These are phyloP conservation scores for Thalassoma bifasciatum DNA, from an alignment of 2,113 vertebrate species.

Conservation along the genomic window DNA sequence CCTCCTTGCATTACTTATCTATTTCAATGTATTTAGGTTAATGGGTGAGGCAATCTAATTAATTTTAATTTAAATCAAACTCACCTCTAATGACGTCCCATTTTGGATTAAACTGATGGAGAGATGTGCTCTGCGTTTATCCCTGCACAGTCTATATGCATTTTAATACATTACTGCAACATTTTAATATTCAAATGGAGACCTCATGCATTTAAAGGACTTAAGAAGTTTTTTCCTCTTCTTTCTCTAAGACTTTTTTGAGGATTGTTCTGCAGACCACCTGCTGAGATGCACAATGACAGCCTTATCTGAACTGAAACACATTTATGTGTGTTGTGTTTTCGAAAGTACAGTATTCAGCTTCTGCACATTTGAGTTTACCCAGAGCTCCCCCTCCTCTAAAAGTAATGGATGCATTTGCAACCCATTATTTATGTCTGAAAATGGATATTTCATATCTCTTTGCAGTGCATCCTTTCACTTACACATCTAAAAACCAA, in stretches of 20 bases:
- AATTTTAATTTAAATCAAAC: conserved; percentile 82
- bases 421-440: conserved; percentile 81
- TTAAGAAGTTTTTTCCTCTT: not conserved
- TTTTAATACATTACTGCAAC: conserved; percentile 34
- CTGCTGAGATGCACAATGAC: conserved; percentile 64
- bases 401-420: conserved; percentile 81
- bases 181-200: conserved; percentile 25
- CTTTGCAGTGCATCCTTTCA: conserved; percentile 87
- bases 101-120: conserved; percentile 72
- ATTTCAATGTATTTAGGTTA: conserved; percentile 82
- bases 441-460: conserved; percentile 87
- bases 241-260: conserved; percentile 40
- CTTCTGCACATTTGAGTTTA: conserved; percentile 47
- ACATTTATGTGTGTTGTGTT: conserved; percentile 62
- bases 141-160: conserved; percentile 45
- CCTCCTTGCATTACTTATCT: conserved; percentile 80
- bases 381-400: conserved; percentile 40
- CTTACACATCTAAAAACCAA: conserved; percentile 92
- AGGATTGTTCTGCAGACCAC: conserved; percentile 53
- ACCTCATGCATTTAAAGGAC: not conserved
- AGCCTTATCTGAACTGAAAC: conserved; percentile 64
- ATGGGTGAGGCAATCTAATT: conserved; percentile 82
- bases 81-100: conserved; percentile 78
- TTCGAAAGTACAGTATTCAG: conserved; percentile 53
- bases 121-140: conserved; percentile 68